Percentiles rank a stretch among this genome's conserved stretches.
Evolutionary conservation across 2,888 invertebrate genomes (phyloP).

Genomic region (Incurvaria masculella): DNA sequence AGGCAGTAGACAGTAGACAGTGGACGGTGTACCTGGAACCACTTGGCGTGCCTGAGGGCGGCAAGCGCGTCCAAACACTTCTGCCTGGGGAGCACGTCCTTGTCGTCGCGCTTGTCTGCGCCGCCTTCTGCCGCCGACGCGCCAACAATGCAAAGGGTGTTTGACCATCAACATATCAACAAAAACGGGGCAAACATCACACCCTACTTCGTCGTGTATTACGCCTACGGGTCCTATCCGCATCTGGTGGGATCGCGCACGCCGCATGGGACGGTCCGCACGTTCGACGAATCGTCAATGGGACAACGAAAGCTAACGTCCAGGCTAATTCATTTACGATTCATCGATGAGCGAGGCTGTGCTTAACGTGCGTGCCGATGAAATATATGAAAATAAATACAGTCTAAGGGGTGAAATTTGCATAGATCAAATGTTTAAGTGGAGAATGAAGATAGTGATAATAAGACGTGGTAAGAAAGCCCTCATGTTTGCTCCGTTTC

Average conservation of each 20-base stretch:
- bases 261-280: background rate
- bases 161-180: conserved; percentile 64
- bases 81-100: conserved; percentile 97
- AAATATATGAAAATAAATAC: background rate
- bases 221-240: background rate
- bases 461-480: conserved; percentile 20
- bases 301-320: background rate
- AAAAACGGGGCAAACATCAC: conserved; percentile 51
- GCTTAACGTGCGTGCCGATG: background rate
- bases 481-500: conserved; percentile 53
- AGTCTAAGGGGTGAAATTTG: background rate
- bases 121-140: conserved; percentile 50
- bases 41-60: conserved; percentile 99
- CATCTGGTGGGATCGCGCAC: background rate
- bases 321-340: background rate
- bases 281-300: background rate
- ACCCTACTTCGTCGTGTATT: background rate
- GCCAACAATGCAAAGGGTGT: conserved; percentile 67
- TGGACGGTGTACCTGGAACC: conserved; percentile 92
- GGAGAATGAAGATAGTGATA: conserved; percentile 17
- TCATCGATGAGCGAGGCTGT: background rate
- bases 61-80: conserved; percentile 99
- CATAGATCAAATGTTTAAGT: background rate
- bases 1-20: conserved; percentile 24
- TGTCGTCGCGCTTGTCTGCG: conserved; percentile 70